These are phyloP conservation scores for Peromyscus nudipes DNA, from an alignment of 2,797 vertebrate species.

Conservation along the genomic window DNA sequence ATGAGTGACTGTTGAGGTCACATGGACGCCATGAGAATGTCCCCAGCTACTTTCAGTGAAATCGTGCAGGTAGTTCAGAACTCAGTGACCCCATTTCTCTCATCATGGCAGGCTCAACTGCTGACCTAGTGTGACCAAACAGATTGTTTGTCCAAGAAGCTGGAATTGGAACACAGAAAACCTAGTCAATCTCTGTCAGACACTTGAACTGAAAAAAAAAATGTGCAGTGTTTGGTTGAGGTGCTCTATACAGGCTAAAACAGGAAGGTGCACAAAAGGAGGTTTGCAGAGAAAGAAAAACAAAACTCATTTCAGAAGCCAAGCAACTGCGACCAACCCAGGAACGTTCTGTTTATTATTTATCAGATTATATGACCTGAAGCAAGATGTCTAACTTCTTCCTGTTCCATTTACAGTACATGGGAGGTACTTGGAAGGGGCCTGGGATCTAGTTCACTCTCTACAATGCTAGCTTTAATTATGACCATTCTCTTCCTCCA, in stretches of 20 bases:
- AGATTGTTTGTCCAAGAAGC: constrained; percentile 41
- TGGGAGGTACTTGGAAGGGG: background rate
- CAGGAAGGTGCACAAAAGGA: background rate
- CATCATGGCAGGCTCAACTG: background rate
- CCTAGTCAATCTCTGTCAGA: constrained; percentile 23
- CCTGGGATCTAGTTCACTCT: background rate
- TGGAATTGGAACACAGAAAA: constrained; percentile 26
- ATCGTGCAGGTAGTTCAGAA: background rate
- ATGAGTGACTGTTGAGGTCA: background rate
- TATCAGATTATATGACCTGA: background rate
- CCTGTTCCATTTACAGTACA: background rate
- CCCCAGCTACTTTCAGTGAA: background rate
- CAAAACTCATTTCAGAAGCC: background rate
- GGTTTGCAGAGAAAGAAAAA: background rate
- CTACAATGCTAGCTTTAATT: background rate
- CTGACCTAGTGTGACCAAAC: background rate
- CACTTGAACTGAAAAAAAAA: background rate
- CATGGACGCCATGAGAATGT: background rate
- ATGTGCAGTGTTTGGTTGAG: fast-evolving
- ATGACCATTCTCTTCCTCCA: too few relatives aligned
- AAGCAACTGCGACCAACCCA: background rate
- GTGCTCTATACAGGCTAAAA: background rate
- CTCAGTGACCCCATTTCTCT: background rate
- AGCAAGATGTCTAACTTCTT: background rate
- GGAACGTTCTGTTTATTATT: background rate